Evolutionary conservation across 2,888 invertebrate genomes (phyloP), one percentile per base, ranked within the genome.

Genomic region (Zaprionus bogoriensis): DNA sequence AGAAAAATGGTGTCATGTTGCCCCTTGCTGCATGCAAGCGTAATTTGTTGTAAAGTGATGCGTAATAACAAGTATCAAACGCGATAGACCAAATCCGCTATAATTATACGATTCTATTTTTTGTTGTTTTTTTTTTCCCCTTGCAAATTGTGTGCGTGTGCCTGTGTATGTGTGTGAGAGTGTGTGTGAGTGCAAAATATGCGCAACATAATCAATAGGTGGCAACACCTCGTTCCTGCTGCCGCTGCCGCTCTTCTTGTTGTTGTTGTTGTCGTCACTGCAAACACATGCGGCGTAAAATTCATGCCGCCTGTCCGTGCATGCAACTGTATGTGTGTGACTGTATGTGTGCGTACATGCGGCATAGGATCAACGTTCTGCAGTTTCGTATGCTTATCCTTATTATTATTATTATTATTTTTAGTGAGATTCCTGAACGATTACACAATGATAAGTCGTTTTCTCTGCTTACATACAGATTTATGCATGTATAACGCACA

Each of bases 141-240:
- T n/a, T n/a, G n/a, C 36, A 28, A 6, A 19, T 41, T 52, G 41
- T 58, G 30, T 41, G 30, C 19, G 38, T 44, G 32, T 36, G 38
- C 20, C 32, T 5, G 36, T 17, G 22, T 3, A 23, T 59, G 17
- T 48, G 4, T n/a, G 17, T 50, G 5, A 42, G 36, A 39, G 30
- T 45, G 41, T 59, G 38, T 58, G 55, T 55, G 36, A 53, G 38
- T 64, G 59, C 47, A 55, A 50, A 44, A 68, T 64, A 80, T 80
- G 74, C 77, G 68, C 75, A 84, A 71, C 77, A 74, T 84, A 86
- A 76, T 74, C 72, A 76, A 74, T 76, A 71, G 73, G 76, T 75
- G 72, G 73, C 76, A 75, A 41, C 61, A 61, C 70, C 54, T 61
- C 20, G 23, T 36, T 17, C 17, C 39, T 63, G 36, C n/a, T n/a